phyloP scores from a whole-genome alignment of 2,113 vertebrate species.

The Daphoenositta chrysoptera region DNA sequence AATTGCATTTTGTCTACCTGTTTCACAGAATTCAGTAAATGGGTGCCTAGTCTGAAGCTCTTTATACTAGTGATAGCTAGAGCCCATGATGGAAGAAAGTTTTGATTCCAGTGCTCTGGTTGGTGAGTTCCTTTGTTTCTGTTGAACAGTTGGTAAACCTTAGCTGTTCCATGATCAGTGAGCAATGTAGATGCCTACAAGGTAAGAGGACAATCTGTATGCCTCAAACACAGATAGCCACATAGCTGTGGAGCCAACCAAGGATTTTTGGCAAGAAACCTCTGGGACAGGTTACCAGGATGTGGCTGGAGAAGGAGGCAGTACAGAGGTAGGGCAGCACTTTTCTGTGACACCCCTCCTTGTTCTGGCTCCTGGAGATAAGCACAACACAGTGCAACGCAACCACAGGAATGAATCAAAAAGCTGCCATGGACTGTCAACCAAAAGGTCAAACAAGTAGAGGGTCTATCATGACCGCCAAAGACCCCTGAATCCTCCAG shows the following conservation, averaged over 20 bases:
- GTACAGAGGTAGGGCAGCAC: not conserved
- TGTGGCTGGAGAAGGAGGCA: not conserved
- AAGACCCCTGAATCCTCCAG: fast-evolving
- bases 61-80: not conserved
- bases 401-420: not conserved
- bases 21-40: not conserved
- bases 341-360: no score
- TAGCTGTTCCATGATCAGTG: not conserved
- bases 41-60: not conserved
- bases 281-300: not conserved
- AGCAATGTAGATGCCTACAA: not conserved
- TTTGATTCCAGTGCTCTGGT: not conserved
- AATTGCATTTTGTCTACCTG: not conserved
- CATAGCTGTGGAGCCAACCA: not conserved
- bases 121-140: not conserved
- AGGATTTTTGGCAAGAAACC: not conserved
- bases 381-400: not conserved
- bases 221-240: not conserved
- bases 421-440: fast-evolving
- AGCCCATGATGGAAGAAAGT: not conserved
- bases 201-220: not conserved
- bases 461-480: fast-evolving
- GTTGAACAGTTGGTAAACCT: not conserved
- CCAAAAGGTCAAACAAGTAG: fast-evolving
- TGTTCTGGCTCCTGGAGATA: not conserved